Conservation (phyloP, 2,888 invertebrate genomes). For the Drosophila phalerata region DNA sequence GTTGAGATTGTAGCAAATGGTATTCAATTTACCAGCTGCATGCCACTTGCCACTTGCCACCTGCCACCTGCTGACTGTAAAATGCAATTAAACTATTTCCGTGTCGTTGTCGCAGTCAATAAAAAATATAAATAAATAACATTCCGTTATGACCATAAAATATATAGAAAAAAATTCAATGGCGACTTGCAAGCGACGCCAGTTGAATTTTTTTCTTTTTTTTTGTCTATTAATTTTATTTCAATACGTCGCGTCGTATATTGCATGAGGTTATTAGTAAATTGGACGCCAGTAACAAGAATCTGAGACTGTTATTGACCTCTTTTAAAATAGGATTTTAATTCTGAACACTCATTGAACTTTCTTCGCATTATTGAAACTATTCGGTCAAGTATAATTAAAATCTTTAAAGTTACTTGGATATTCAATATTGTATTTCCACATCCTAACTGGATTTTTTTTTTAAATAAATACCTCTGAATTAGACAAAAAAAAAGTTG, state of each 20-base stretch:
- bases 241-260: constrained; percentile 15
- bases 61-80: constrained; percentile 44
- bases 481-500: too few species aligned
- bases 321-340: not conserved
- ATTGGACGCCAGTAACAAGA: constrained; percentile 63
- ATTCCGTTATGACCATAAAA: constrained; percentile 37
- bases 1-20: constrained; percentile 74
- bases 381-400: too few species aligned
- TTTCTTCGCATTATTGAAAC: too few species aligned
- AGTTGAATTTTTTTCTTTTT: constrained; percentile 17
- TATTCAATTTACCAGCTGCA: constrained; percentile 59
- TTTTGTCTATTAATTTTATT: constrained; percentile 27
- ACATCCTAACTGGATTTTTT: too few species aligned
- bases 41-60: not conserved
- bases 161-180: constrained; percentile 16
- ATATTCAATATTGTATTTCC: too few species aligned
- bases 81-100: constrained; percentile 81
- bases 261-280: constrained; percentile 66
- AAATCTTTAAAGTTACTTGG: not conserved
- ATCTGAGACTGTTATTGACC: not conserved
- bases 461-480: too few species aligned
- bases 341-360: not conserved
- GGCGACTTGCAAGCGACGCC: constrained; percentile 68
- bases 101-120: constrained; percentile 62
- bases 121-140: constrained; percentile 76